Conservation (phyloP, 2,888 invertebrate species). For the Neria commutata region DNA sequence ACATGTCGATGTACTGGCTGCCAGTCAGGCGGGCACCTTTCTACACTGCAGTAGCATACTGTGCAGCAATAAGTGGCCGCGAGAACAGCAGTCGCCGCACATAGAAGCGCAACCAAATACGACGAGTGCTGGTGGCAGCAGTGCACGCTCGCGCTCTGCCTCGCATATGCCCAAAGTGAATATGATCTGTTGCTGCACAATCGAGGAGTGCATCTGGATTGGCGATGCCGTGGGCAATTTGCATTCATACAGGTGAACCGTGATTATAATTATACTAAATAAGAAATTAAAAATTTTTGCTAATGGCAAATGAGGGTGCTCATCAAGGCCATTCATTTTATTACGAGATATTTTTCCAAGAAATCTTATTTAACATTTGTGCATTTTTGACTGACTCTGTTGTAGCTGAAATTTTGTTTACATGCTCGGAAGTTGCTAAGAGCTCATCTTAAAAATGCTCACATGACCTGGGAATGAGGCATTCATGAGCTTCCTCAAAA, state of each 20-base stretch:
- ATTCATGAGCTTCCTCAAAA: too few relatives aligned
- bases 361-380: background rate
- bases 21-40: constrained; percentile 65
- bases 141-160: constrained; percentile 42
- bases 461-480: too few relatives aligned
- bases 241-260: constrained; percentile 76
- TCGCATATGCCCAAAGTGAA: constrained; percentile 52
- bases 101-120: constrained; percentile 36
- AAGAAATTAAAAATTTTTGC: background rate
- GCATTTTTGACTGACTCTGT: background rate
- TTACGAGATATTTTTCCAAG: background rate
- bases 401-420: background rate
- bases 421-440: too few relatives aligned
- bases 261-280: background rate
- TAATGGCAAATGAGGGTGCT: too few relatives aligned
- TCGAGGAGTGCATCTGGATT: constrained; percentile 83
- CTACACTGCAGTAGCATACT: constrained; percentile 67
- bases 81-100: constrained; percentile 37
- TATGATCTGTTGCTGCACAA: constrained; percentile 67
- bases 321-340: too few relatives aligned
- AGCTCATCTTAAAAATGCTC: too few relatives aligned
- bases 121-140: constrained; percentile 33
- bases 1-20: constrained; percentile 69
- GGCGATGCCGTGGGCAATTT: constrained; percentile 88
- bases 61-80: constrained; percentile 51